These are phyloP conservation scores for Sterna hirundo DNA, from an alignment of 2,113 vertebrate genomes.

Conservation along the genomic window DNA sequence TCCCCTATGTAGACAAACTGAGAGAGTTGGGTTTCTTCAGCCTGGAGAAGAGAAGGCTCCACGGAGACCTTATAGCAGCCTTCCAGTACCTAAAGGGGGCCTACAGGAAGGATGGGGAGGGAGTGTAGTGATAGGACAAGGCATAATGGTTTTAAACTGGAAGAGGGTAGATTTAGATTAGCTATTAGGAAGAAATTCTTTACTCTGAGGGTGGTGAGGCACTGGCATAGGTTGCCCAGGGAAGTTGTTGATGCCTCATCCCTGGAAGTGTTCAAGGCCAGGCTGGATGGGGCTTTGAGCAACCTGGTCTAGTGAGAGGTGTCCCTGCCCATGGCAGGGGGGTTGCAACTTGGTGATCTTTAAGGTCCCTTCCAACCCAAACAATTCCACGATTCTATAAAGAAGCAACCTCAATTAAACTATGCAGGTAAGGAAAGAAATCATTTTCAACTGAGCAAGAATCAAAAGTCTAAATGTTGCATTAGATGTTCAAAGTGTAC, in stretches of 20 bases:
- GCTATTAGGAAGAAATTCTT: not conserved
- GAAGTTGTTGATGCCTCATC: not conserved
- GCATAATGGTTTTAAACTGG: not conserved
- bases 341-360: not conserved
- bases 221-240: not conserved
- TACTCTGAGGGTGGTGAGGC: not conserved
- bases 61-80: no score
- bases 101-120: no score
- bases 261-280: not conserved
- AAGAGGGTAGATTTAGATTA: not conserved
- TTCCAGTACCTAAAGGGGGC: no score
- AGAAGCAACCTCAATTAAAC: not conserved
- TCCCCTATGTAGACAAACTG: no score
- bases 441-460: not conserved
- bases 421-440: not conserved
- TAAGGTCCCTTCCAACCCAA: not conserved
- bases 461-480: constrained; percentile 7
- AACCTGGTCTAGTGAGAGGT: not conserved
- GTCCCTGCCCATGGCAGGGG: not conserved
- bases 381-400: not conserved
- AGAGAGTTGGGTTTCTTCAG: no score
- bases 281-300: not conserved
- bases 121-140: no score
- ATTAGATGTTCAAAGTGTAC: constrained; percentile 16
- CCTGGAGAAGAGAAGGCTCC: no score